Base-by-base conservation (phyloP, 2,113 vertebrate genomes). In the Apus apus region DNA sequence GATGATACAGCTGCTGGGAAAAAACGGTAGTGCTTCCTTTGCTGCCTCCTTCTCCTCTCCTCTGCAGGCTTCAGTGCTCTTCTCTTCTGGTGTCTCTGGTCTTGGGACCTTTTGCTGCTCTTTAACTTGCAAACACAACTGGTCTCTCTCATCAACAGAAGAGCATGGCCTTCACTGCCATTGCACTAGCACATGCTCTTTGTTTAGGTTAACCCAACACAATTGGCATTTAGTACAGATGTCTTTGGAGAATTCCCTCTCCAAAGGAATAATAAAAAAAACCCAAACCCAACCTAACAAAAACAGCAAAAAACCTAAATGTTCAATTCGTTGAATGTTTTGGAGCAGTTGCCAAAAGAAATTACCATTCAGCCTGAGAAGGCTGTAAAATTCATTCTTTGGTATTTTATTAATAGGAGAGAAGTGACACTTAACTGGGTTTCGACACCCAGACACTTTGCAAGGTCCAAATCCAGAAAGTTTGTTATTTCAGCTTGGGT, bases 321-420 rank as follows among this genome's bases (percentile, higher is more conserved):
- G 4, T 76, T 90, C 40, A 70, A 68, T 36, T 30, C 3, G 32
- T 51, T 1, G 2, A 82, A 32, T 75, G 26, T 81, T 91, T 78
- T 27, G n/a, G 54, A 82, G n/a, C 36, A 29, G 30, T 85, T 94
- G 87, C 74, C 70, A 68, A 68, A 77, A 91, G 67, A 91, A 89
- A 82, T 82, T n/a, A 78, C 22, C 2, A 3, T 23, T 75, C 61
- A 78, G 73, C 61, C 74, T 85, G 58, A 54, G 54, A 72, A 89
- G 87, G 30, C 36, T 92, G 45, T 82, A 89, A 82, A 81, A 87
- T 70, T 81, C 2, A 6, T 94, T 95, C 50, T 81, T 85, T 70
- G 26, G 64, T 15, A 61, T 93, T 93, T 89, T 85, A 80, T 80
- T 83, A 74, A 61, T 74, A 77, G 60, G 45, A 65, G 78, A 93